A percentile compares a stretch with the other conserved stretches of the same genome.
Evolutionary conservation across 2,797 vertebrate genomes (phyloP).

Genomic region (Anableps anableps): DNA sequence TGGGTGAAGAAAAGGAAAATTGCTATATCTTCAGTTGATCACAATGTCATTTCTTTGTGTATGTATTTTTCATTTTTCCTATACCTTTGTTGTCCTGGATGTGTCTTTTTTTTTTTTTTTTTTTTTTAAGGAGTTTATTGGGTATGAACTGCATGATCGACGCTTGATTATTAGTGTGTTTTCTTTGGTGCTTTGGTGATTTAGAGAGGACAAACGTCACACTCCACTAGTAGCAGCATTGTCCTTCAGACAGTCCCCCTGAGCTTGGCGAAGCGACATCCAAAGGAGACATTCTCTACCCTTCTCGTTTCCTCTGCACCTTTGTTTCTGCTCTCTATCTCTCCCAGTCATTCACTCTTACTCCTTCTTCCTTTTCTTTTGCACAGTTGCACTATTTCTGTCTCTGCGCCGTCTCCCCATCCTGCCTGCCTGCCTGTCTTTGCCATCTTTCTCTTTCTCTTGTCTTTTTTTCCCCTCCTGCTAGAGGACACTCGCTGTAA

Average conservation of each 20-base stretch:
- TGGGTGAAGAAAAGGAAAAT: constrained; percentile 1
- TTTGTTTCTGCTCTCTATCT: constrained; percentile 53
- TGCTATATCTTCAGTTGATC: constrained; percentile 20
- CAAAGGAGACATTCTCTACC: constrained; percentile 69
- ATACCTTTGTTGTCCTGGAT: constrained; percentile 30
- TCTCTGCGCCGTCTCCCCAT: constrained; percentile 41
- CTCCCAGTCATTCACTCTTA: constrained; percentile 58
- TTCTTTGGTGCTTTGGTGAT: constrained; percentile 71
- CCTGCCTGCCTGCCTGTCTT: constrained; percentile 46
- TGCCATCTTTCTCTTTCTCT: constrained; percentile 50
- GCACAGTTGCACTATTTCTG: constrained; percentile 68
- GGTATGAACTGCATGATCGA: constrained; percentile 64
- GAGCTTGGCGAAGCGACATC: constrained; percentile 73
- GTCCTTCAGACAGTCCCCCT: constrained; percentile 77
- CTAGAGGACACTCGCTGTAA: constrained; percentile 79
- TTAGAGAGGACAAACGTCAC: constrained; percentile 77
- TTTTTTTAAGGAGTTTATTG: constrained; percentile 48
- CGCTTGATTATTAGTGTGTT: constrained; percentile 72
- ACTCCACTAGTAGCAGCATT: constrained; percentile 75
- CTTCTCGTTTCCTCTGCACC: constrained; percentile 59
- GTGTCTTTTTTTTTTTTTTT: constrained; percentile 45
- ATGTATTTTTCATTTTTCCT: constrained; percentile 20
- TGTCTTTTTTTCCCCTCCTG: constrained; percentile 70
- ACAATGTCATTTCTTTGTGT: constrained; percentile 35
- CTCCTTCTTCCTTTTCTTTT: constrained; percentile 63